Evolutionary conservation across 2,888 invertebrate genomes (phyloP), one percentile per base, ranked within the genome.

Genomic region (Hesperia comma): DNA sequence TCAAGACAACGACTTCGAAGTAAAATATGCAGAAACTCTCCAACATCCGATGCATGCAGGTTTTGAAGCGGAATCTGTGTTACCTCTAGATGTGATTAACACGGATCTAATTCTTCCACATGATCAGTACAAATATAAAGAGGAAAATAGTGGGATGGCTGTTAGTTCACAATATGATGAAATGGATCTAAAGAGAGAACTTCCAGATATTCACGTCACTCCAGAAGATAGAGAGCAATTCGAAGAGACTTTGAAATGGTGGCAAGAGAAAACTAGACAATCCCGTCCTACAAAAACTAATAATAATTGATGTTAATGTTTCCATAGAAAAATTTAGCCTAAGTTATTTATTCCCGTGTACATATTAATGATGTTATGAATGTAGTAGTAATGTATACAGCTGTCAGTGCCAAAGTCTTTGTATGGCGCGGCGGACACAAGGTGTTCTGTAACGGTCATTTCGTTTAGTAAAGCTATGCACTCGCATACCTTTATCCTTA

Each of bases 221-320:
- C 87, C 91, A 26, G 92, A 92, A 75, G 89, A 92, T 70, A 77
- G 91, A 68, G 88, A 92, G 66, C 92, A 93, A 68, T 92, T 92
- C 74, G 93, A 93, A 69, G 93, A 93, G 72, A 92, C 92, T 1
- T 74, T 93, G 12, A 93, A 92, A 73, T 93, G 93, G 93, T 93
- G 93, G 93, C 92, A 93, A 72, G 90, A 92, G 72, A 92, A 92
- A 73, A 92, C 91, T 2, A 84, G 84, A 73, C 87, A 84, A 78
- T 80, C 82, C 15, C 85, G 85, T 71, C 78, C 83, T 12, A 69
- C 75, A 67, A 87, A 83, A 73, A 77, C 62, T 63, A 78, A 60
- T 46, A 70, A 73, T 64, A 43, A 58, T 43, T 56, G 19, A 58
- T 14, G 26, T 67, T 21, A 70, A 63, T 37, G 56, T 63, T 62